phyloP scores from a whole-genome alignment of 2,113 vertebrate genomes.

The Austrofundulus limnaeus region DNA sequence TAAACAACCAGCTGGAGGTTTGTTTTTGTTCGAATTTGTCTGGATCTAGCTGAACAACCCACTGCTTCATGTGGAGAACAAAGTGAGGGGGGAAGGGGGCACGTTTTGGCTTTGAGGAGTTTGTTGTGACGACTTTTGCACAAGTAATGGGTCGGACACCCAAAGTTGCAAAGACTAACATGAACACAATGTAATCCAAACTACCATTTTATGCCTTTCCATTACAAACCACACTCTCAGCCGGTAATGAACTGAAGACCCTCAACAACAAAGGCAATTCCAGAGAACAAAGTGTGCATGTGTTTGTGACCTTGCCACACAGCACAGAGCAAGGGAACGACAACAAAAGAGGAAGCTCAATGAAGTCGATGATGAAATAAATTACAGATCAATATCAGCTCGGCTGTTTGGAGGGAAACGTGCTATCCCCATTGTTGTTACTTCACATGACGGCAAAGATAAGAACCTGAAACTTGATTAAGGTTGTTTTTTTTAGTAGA shows the following conservation, averaged over 20 bases:
- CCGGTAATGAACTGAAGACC: constrained; percentile 40
- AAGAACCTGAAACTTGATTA: constrained; percentile 23
- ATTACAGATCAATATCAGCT: constrained; percentile 53
- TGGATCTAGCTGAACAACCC: constrained; percentile 30
- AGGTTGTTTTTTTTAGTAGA: not conserved
- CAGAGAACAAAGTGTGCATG: constrained; percentile 35
- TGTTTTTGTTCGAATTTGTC: constrained; percentile 32
- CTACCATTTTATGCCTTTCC: constrained; percentile 30
- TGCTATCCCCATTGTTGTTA: constrained; percentile 11
- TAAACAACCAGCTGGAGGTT: constrained; percentile 23
- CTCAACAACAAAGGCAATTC: constrained; percentile 44
- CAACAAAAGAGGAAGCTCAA: constrained; percentile 40
- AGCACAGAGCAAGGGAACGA: constrained; percentile 25
- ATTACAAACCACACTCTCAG: constrained; percentile 26
- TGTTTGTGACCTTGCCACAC: constrained; percentile 33
- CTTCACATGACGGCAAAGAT: constrained; percentile 30
- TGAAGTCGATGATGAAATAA: constrained; percentile 47
- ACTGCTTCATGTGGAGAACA: constrained; percentile 7
- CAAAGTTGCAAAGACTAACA: not conserved
- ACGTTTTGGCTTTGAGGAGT: constrained; percentile 2
- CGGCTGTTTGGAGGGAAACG: not conserved
- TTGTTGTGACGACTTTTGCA: constrained; percentile 12
- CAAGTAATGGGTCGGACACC: constrained; percentile 5
- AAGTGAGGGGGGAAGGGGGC: not conserved
- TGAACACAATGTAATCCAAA: constrained; percentile 8